Evolutionary conservation across 2,797 vertebrate species (phyloP), one percentile per base, ranked within the genome.

Genomic region (Sebastes matsubarae): DNA sequence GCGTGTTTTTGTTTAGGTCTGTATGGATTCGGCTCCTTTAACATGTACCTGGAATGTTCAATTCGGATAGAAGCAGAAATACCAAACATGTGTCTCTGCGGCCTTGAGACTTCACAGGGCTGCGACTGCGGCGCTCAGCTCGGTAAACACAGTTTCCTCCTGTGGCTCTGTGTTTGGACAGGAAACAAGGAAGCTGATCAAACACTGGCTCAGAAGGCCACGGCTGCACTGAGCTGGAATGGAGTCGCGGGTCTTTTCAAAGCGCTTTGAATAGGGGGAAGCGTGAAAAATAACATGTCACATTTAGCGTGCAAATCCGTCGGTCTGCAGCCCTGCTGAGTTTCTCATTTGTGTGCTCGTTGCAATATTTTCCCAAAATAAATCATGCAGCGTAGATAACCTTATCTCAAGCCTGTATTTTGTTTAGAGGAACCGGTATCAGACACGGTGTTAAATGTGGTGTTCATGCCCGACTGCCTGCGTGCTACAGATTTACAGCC

Each of bases 51-150:
- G 91, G 87, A 90, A 88, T 80, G 88, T 84, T 89, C 74, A 83
- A 81, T 79, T 68, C 54, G 65, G 88, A 89, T 84, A 77, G 85
- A 87, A 59, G 90, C 80, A 91, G 89, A 92, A 94, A 91, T 85
- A 91, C 92, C 90, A 86, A 91, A 92, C 92, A 90, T 89, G 91
- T 91, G 90, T 93, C 87, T 92, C 75, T n/a, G 86, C 8, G 61
- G 89, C 94, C 93, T 94, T 95, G 93, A 95, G 90, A 93, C 92
- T 94, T 93, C 92, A 92, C 88, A 90, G 88, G 87, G 84, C 87
- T 88, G 80, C 11, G 80, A 83, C 90, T 82, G 84, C 74, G 16
- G 88, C 75, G 81, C 88, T 92, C 86, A n/a, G 84, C 90, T 88
- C 80, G 46, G 92, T 93, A 93, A 94, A 94, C 92, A 94, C 77